Conservation (phyloP, 2,113 vertebrate species). For the Pelusios castaneus region DNA sequence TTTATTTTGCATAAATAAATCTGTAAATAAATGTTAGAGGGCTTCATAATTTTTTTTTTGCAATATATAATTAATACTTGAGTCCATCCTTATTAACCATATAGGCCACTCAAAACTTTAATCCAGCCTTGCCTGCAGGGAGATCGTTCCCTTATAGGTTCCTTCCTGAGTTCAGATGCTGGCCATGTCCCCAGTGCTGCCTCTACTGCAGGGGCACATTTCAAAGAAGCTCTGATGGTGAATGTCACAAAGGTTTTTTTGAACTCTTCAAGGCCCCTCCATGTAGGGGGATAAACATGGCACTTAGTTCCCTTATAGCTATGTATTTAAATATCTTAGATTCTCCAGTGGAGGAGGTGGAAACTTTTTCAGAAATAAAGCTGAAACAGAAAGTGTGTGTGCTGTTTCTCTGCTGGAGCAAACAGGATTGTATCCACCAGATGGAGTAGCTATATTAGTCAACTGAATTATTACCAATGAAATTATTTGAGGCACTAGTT, state of each 20-base stretch:
- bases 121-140: background rate
- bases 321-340: background rate
- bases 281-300: background rate
- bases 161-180: background rate
- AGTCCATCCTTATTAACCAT: no score
- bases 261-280: background rate
- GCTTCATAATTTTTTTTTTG: no score
- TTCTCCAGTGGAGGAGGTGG: background rate
- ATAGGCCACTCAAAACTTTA: no score
- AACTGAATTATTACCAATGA: fast-evolving
- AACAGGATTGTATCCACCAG: background rate
- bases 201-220: background rate
- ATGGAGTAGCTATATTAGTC: conserved; percentile 15
- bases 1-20: no score
- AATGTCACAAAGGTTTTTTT: background rate
- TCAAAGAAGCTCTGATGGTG: background rate
- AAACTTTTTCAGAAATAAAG: background rate
- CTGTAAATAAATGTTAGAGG: no score
- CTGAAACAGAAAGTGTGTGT: fast-evolving
- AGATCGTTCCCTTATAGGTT: background rate
- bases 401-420: fast-evolving
- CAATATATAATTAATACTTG: no score
- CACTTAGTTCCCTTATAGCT: background rate
- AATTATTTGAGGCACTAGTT: fast-evolving
- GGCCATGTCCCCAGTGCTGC: background rate